Conservation (phyloP, 2,888 invertebrate genomes). For the Drosophila acutilabella region DNA sequence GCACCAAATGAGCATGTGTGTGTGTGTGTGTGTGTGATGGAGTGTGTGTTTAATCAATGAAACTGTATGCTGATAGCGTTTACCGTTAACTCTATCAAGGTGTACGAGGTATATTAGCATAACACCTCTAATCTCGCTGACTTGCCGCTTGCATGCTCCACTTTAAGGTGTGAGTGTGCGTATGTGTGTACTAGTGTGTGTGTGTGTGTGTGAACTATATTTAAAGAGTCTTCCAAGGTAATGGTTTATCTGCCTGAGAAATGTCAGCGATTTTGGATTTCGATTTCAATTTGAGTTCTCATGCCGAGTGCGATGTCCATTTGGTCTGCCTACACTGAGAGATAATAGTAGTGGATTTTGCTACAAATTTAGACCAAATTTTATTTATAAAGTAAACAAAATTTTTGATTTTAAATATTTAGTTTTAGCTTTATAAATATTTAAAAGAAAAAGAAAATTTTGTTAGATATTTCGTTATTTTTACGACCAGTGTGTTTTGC, state of each 20-base stretch:
- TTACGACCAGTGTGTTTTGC: too few species aligned
- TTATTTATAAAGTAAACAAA: too few species aligned
- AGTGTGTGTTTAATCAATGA: constrained; percentile 48
- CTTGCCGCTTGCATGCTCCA: constrained; percentile 31
- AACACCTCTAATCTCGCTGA: constrained; percentile 44
- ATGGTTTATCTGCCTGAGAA: constrained; percentile 33
- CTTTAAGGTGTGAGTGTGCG: background rate
- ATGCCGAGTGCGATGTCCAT: constrained; percentile 14
- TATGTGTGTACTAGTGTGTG: background rate
- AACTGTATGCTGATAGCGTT: constrained; percentile 45
- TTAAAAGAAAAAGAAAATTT: too few species aligned
- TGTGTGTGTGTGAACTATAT: constrained; percentile 18
- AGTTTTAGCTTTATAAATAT: too few species aligned
- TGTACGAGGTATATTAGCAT: constrained; percentile 46
- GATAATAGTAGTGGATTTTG: background rate
- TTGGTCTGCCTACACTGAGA: constrained; percentile 15
- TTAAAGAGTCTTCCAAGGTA: constrained; percentile 27
- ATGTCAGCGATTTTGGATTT: constrained; percentile 18
- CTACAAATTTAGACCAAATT: background rate
- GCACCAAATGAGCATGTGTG: constrained; percentile 15
- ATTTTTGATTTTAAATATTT: too few species aligned
- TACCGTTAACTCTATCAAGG: constrained; percentile 37
- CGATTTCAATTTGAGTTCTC: constrained; percentile 14
- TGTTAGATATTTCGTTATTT: too few species aligned
- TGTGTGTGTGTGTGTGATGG: constrained; percentile 8